Percentiles rank a stretch among this genome's conserved stretches.
These are phyloP conservation scores for Antitype chi DNA, from an alignment of 2,888 invertebrate species.

Conservation along the genomic window DNA sequence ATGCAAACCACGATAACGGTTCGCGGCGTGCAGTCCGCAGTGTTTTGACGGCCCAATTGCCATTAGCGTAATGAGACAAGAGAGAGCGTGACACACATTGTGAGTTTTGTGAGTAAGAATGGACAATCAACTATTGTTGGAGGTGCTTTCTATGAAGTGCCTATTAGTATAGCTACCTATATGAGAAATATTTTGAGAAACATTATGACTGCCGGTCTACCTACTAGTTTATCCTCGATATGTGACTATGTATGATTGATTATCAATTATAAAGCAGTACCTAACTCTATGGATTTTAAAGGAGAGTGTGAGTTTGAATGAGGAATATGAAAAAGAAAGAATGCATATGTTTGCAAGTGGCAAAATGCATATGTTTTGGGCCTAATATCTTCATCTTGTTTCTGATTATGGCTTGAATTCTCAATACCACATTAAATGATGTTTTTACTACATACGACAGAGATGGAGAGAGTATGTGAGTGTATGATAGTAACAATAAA, in stretches of 20 bases:
- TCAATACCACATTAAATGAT: neutral
- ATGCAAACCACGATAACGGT: conserved; percentile 82
- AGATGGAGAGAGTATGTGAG: neutral
- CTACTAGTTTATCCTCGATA: neutral
- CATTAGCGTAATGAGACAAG: conserved; percentile 75
- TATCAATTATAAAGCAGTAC: neutral
- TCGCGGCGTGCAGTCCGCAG: conserved; percentile 75
- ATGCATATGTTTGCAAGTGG: no score
- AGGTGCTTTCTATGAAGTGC: conserved; percentile 15
- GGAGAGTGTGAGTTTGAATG: neutral
- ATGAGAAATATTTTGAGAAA: conserved; percentile 12
- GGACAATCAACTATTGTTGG: conserved; percentile 46
- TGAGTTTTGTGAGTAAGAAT: conserved; percentile 43
- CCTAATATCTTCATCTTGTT: neutral
- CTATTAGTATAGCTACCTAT: conserved; percentile 12
- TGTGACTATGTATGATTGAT: neutral
- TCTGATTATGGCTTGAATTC: neutral
- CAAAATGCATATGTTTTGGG: neutral
- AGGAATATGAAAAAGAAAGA: neutral
- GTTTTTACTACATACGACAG: neutral
- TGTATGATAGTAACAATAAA: neutral
- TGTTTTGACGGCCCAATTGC: conserved; percentile 79
- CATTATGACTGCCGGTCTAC: neutral
- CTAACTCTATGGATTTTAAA: no score
- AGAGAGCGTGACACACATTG: conserved; percentile 65